Evolutionary conservation across 2,888 invertebrate species (phyloP).

Genomic region (Yponomeuta evonymella): DNA sequence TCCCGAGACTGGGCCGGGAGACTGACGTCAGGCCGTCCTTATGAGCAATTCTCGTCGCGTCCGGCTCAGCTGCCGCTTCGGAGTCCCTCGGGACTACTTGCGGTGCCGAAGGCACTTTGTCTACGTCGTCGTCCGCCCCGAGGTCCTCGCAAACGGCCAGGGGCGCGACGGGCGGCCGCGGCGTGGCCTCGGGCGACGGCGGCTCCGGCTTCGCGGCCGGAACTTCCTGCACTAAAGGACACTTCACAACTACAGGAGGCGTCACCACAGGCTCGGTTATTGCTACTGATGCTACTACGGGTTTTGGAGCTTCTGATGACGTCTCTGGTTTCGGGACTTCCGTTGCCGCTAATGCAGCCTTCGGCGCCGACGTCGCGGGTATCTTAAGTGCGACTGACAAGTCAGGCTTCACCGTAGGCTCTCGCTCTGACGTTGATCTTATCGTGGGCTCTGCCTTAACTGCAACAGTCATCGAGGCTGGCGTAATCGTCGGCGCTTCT

Average conservation of each 20-base stretch:
- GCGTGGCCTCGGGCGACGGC: constrained; percentile 24
- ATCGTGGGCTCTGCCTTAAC: constrained; percentile 66
- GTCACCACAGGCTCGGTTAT: constrained; percentile 67
- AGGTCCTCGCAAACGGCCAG: constrained; percentile 82
- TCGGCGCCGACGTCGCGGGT: constrained; percentile 48
- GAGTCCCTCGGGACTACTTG: constrained; percentile 39
- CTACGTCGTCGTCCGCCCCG: constrained; percentile 79
- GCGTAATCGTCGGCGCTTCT: constrained; percentile 33
- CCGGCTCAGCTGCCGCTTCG: constrained; percentile 31
- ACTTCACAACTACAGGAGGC: constrained; percentile 25
- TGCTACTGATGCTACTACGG: background rate
- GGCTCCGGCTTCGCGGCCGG: constrained; percentile 21
- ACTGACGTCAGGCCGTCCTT: constrained; percentile 61
- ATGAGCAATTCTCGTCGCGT: constrained; percentile 58
- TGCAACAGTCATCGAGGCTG: constrained; percentile 53
- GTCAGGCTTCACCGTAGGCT: constrained; percentile 32
- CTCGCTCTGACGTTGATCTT: constrained; percentile 56
- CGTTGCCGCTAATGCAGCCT: constrained; percentile 71
- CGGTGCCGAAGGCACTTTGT: constrained; percentile 70
- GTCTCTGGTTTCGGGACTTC: background rate
- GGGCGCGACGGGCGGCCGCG: constrained; percentile 73
- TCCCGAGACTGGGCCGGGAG: constrained; percentile 48
- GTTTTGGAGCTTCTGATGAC: background rate
- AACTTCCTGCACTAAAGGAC: background rate
- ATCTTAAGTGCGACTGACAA: constrained; percentile 56